phyloP scores from a whole-genome alignment of 2,113 vertebrate species.

The Oceanites oceanicus region DNA sequence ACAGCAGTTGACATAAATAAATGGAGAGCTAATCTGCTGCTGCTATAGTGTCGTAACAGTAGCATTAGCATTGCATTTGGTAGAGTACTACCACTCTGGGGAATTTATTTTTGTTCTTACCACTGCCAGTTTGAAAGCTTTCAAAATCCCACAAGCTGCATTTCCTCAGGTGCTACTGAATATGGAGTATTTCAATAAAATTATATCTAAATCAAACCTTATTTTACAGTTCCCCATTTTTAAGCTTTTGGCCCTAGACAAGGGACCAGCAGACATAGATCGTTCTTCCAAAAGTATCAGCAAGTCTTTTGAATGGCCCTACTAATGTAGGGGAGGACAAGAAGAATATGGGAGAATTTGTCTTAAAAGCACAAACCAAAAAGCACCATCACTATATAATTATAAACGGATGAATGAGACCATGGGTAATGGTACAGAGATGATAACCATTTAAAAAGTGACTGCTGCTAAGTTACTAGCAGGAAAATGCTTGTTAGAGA shows the following conservation, averaged over 20 bases:
- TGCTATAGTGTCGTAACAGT: slow-evolving; percentile 7
- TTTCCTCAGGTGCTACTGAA: slow-evolving; percentile 45
- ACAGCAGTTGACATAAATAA: slow-evolving; percentile 46
- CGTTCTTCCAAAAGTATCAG: neutral
- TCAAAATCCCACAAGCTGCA: slow-evolving; percentile 42
- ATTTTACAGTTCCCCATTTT: neutral
- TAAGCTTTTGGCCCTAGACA: neutral
- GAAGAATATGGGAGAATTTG: neutral
- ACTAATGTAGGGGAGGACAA: neutral
- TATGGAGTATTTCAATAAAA: slow-evolving; percentile 32
- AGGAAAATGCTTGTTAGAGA: neutral
- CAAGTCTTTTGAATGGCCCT: neutral
- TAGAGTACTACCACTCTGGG: slow-evolving; percentile 29
- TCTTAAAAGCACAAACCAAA: neutral
- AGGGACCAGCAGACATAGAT: neutral
- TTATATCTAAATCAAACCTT: neutral
- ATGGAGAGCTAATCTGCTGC: slow-evolving; percentile 11
- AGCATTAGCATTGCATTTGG: slow-evolving; percentile 41
- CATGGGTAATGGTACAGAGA: neutral
- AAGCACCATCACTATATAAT: neutral
- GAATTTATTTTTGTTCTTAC: slow-evolving; percentile 55
- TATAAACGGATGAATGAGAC: neutral
- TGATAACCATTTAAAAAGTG: neutral
- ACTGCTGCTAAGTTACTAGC: neutral
- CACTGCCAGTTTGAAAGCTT: slow-evolving; percentile 25